Conservation (phyloP, 2,797 vertebrate genomes). For the Macropus fuliginosus region DNA sequence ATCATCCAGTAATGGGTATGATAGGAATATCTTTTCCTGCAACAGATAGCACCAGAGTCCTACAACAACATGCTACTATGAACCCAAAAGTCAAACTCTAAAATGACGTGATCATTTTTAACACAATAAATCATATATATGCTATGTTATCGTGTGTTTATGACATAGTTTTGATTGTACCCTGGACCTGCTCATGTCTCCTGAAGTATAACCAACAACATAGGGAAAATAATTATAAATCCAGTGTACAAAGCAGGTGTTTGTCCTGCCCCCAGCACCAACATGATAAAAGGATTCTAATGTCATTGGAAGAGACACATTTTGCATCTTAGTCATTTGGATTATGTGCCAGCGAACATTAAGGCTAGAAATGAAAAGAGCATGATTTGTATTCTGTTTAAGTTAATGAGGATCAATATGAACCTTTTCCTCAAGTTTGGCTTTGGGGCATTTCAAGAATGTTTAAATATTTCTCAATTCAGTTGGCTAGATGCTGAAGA, state of each 20-base stretch:
- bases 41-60: conserved; percentile 7
- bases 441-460: not conserved
- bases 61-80: not conserved
- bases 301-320: not conserved
- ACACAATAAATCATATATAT: not conserved
- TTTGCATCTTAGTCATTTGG: conserved; percentile 26
- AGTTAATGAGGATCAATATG: conserved; percentile 22
- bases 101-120: not conserved
- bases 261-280: not conserved
- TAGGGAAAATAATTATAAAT: conserved; percentile 28
- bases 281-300: not conserved
- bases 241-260: not conserved
- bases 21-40: conserved; percentile 42
- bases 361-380: conserved; percentile 25
- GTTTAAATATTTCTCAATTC: not conserved
- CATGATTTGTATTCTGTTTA: conserved; percentile 37
- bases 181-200: not conserved
- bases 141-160: not conserved
- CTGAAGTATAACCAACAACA: conserved; percentile 26
- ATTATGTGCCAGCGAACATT: conserved; percentile 14
- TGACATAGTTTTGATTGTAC: not conserved
- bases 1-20: conserved; percentile 54
- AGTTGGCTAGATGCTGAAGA: not conserved
- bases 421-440: conserved; percentile 12
- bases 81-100: not conserved